Evolutionary conservation across 2,797 vertebrate species (phyloP).

Genomic region (Graptemys geographica): DNA sequence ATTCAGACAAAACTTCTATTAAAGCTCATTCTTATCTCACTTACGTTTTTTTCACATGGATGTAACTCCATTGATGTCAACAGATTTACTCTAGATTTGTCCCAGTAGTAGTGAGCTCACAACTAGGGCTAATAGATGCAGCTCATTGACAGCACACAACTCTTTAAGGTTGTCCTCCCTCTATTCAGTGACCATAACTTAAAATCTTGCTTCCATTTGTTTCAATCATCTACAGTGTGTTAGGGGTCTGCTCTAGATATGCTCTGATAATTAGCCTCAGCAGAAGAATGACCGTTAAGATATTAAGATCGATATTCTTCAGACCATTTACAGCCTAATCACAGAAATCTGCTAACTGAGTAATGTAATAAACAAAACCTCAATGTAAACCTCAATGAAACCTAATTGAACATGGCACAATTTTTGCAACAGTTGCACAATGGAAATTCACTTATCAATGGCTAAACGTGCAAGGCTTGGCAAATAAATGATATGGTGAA

Average conservation of each 20-base stretch:
- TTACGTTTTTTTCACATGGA: background rate
- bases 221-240: background rate
- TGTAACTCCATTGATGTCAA: background rate
- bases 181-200: background rate
- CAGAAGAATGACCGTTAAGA: background rate
- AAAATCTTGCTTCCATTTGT: background rate
- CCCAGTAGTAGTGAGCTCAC: background rate
- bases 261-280: background rate
- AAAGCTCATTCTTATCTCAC: background rate
- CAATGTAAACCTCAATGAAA: background rate
- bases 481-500: background rate
- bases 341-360: fast-evolving
- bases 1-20: background rate
- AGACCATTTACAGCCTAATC: background rate
- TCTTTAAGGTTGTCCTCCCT: background rate
- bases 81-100: background rate
- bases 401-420: background rate
- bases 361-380: background rate
- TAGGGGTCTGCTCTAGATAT: background rate
- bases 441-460: background rate
- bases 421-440: background rate
- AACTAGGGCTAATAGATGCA: background rate
- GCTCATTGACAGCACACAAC: background rate
- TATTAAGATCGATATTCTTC: background rate
- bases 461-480: background rate